Evolutionary conservation across 1,140 invertebrate species (phyloP), one percentile per base, ranked within the genome.

Genomic region (Drosophila parvula): DNA sequence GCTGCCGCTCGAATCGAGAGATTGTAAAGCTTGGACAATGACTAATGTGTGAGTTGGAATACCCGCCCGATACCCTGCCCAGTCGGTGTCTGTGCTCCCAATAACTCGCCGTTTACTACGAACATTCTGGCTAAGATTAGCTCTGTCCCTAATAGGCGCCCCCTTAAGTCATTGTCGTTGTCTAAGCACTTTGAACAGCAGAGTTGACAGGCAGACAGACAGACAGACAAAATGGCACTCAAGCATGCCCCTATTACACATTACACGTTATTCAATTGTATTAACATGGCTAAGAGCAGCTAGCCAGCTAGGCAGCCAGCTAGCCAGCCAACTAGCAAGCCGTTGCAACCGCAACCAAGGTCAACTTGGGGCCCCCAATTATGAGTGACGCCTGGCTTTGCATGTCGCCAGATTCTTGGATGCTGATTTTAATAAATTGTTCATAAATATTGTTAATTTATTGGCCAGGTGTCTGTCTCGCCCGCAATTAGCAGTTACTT

Each of bases 311-410:
- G 3, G 22, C n/a, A n/a, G n/a, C n/a, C 74, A 64, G 79, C 74
- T 75, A 70, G 22, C 22, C 22, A 22, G 22, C 22, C 3, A 22
- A 22, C 74, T 75, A 70, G 74, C 43, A 57, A 65, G 78, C 44
- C 27, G 34, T 70, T 83, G 80, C 70, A 83, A 76, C 71, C 81
- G 77, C 81, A 73, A 56, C 64, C 77, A 84, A 84, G 81, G 81
- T 74, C 68, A 64, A 80, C 80, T 32, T 60, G 48, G 41, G 41
- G 36, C 65, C 51, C 50, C 38, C 55, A 59, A 53, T 58, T 71
- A 69, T 57, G 38, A 70, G 28, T 30, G 63, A 14, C 28, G 12
- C 27, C 27, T n/a, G 32, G 40, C 32, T 44, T 60, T 16, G 18
- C 43, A 36, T 47, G 44, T 36, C 22, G 53, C 53, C 12, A 28